Evolutionary conservation across 2,888 invertebrate genomes (phyloP).

Genomic region (Cryptus viduatorius): DNA sequence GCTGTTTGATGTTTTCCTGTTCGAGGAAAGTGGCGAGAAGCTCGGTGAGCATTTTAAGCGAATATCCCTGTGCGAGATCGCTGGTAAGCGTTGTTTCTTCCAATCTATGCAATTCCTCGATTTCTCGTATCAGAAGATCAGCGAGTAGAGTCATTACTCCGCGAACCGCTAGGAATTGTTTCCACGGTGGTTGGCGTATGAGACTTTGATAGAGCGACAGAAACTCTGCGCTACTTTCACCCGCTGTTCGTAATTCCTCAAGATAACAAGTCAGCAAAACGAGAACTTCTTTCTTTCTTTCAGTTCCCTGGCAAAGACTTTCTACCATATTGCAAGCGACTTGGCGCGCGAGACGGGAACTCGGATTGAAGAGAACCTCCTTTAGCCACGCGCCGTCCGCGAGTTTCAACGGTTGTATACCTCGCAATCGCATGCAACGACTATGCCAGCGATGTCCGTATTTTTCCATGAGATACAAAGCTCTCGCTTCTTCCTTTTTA

Average conservation of each 20-base stretch:
- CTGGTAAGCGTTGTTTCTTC: slow-evolving; percentile 97
- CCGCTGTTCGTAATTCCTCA: slow-evolving; percentile 93
- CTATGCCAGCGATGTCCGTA: slow-evolving; percentile 90
- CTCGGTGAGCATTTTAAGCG: slow-evolving; percentile 95
- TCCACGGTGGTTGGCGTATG: slow-evolving; percentile 95
- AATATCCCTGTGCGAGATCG: slow-evolving; percentile 97
- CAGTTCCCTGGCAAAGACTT: slow-evolving; percentile 90
- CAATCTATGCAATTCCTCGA: slow-evolving; percentile 93
- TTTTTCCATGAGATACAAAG: slow-evolving; percentile 90
- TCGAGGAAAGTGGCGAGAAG: slow-evolving; percentile 95
- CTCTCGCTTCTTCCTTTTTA: slow-evolving; percentile 81
- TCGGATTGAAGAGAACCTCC: slow-evolving; percentile 96
- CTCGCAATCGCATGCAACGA: slow-evolving; percentile 84
- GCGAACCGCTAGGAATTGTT: slow-evolving; percentile 95
- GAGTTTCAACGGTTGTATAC: slow-evolving; percentile 87
- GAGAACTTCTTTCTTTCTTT: slow-evolving; percentile 91
- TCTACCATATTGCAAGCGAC: slow-evolving; percentile 96
- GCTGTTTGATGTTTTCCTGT: slow-evolving; percentile 93
- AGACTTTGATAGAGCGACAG: slow-evolving; percentile 94
- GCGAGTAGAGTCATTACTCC: slow-evolving; percentile 95
- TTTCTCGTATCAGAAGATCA: slow-evolving; percentile 94
- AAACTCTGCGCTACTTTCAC: slow-evolving; percentile 97
- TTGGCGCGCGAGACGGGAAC: slow-evolving; percentile 94
- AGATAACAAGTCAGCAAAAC: slow-evolving; percentile 95
- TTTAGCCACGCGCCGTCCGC: slow-evolving; percentile 94